Base-by-base conservation (phyloP, 2,797 vertebrate genomes). In the Carduelis carduelis region DNA sequence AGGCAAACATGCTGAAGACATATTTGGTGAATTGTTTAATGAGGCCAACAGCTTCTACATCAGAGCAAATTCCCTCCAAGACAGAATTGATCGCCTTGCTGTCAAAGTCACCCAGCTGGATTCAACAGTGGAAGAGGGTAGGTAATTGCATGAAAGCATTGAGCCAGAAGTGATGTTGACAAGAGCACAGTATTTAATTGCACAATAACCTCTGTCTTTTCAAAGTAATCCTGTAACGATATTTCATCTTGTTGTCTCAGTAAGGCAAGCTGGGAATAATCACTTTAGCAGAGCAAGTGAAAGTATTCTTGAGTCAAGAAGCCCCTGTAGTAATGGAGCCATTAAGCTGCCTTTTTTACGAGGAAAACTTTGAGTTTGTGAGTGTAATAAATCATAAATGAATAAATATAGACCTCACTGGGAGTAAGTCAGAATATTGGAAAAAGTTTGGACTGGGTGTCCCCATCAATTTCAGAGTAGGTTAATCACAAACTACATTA, bases 91-190 rank as follows among this genome's bases (percentile, higher is more conserved):
- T 98, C 98, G 99, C 53, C 98, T 99, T 56, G 99, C 99, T 61
- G 98, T 99, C 97, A 99, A 99, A 98, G 99, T 99, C 96, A 99
- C 99, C 37, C 99, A 99, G 98, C 98, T 99, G 98, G 99, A 99
- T 98, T 99, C 99, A 57, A 99, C 99, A 0, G 99, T 99, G 88
- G 99, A 99, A 97, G 99, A 99, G 98, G 99, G 99, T 99, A 98
- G 96, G 98, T 98, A 96, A 97, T 93, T 96, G 87, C 87, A 39
- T 68, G 90, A 86, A 83, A 79, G 93, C 78, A 70, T 6, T 85
- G 90, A 96, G 78, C 87, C 74, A 81, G 91, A 97, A 96, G 79
- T 81, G 85, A 87, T 97, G 96, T 78, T 81, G 92, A 96, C 96
- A 93, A 65, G 87, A 85, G 18, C 44, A 50, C 74, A 66, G 90